Evolutionary conservation across 2,113 vertebrate species (phyloP).

Genomic region (Ictidomys tridecemlineatus): DNA sequence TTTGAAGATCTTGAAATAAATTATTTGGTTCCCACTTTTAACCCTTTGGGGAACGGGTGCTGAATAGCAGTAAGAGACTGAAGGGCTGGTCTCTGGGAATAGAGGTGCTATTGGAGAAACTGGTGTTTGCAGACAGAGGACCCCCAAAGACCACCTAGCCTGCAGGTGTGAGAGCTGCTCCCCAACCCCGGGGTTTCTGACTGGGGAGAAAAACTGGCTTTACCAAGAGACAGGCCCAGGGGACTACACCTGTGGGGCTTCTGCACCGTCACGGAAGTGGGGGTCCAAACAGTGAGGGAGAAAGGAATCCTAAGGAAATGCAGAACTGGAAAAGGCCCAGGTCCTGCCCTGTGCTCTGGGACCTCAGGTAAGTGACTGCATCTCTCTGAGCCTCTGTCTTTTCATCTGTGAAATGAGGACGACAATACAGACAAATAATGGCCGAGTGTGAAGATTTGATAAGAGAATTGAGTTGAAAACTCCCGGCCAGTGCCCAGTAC

Average conservation of each 20-base stretch:
- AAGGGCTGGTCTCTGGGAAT: background rate
- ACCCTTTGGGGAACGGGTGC: conserved; percentile 82
- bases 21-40: conserved; percentile 86
- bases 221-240: background rate
- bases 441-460: background rate
- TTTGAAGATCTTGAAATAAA: conserved; percentile 86
- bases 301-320: background rate
- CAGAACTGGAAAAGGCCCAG: background rate
- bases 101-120: background rate
- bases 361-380: background rate
- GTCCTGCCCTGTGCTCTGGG: background rate
- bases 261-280: background rate
- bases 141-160: background rate
- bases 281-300: background rate
- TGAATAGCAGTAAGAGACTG: background rate
- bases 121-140: background rate
- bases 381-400: background rate
- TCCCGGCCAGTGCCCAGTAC: background rate
- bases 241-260: background rate
- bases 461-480: background rate
- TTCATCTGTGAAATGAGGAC: background rate
- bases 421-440: background rate
- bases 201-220: background rate
- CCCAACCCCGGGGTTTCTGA: background rate
- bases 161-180: background rate